These are phyloP conservation scores for Odontocolon sp. DNA, from an alignment of 2,888 invertebrate genomes.

Conservation along the genomic window DNA sequence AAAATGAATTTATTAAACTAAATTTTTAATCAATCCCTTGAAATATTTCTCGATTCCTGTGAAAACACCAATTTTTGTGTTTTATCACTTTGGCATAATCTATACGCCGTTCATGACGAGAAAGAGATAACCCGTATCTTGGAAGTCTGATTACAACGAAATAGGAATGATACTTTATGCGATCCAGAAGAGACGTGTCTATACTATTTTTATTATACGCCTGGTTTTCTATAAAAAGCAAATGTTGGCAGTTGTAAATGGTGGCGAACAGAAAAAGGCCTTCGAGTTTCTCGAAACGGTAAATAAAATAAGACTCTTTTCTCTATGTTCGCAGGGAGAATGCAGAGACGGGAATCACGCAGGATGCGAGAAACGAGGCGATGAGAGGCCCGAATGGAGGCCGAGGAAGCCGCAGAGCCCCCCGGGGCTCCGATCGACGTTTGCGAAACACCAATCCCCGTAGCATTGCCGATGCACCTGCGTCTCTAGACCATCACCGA, in stretches of 20 bases:
- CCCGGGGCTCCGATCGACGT: conserved; percentile 77
- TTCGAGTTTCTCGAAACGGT: conserved; percentile 24
- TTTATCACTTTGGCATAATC: no score
- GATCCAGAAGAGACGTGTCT: no score
- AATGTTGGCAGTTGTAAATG: background rate
- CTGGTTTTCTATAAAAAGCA: no score
- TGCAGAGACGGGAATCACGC: conserved; percentile 68
- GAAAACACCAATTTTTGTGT: no score
- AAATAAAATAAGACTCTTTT: conserved; percentile 38
- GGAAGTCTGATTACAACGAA: no score
- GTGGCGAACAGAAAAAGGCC: background rate
- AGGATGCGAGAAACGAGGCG: conserved; percentile 71
- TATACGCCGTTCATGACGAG: no score
- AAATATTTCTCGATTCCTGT: no score
- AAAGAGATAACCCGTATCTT: no score
- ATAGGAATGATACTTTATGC: no score
- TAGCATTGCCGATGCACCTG: conserved; percentile 45
- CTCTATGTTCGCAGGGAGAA: conserved; percentile 66
- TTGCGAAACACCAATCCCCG: conserved; percentile 57
- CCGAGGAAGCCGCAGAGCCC: conserved; percentile 80
- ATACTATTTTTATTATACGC: no score
- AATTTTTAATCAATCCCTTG: no score
- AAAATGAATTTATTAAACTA: background rate
- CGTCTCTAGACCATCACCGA: conserved; percentile 25
- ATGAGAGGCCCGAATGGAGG: conserved; percentile 79